These are phyloP conservation scores for Geodia barretti DNA, from an alignment of 37 sponge, comb jelly and placozoan species.

Conservation along the genomic window DNA sequence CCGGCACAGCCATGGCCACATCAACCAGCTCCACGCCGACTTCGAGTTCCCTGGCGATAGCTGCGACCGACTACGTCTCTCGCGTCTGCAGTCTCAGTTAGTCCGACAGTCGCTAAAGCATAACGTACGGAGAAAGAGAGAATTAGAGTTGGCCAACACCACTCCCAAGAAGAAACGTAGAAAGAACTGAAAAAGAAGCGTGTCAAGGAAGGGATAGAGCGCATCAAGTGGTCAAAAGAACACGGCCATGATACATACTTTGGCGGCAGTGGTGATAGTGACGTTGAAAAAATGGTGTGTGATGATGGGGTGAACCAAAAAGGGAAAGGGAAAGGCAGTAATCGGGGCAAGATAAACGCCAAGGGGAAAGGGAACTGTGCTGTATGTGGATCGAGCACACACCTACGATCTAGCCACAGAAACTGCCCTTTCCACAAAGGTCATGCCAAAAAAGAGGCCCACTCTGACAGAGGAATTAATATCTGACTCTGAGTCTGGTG, in stretches of 20 bases:
- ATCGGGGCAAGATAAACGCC: neutral
- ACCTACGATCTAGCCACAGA: neutral
- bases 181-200: conserved; percentile 4
- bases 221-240: conserved; percentile 7
- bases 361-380: neutral
- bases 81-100: no score
- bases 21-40: no score
- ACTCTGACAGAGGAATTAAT: neutral
- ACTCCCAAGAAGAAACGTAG: neutral
- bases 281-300: neutral
- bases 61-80: no score
- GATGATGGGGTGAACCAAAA: neutral
- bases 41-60: no score
- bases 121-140: neutral
- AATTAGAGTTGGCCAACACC: neutral
- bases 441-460: neutral
- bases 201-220: neutral
- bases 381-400: conserved; percentile 12
- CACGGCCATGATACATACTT: conserved; percentile 15
- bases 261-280: neutral
- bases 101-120: no score
- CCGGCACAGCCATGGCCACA: no score
- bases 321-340: neutral
- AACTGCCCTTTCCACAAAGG: conserved; percentile 4
- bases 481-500: neutral